Percentiles rank a stretch among this genome's conserved stretches.
These are phyloP conservation scores for Colletes collaris DNA, from an alignment of 2,888 invertebrate genomes.

Conservation along the genomic window DNA sequence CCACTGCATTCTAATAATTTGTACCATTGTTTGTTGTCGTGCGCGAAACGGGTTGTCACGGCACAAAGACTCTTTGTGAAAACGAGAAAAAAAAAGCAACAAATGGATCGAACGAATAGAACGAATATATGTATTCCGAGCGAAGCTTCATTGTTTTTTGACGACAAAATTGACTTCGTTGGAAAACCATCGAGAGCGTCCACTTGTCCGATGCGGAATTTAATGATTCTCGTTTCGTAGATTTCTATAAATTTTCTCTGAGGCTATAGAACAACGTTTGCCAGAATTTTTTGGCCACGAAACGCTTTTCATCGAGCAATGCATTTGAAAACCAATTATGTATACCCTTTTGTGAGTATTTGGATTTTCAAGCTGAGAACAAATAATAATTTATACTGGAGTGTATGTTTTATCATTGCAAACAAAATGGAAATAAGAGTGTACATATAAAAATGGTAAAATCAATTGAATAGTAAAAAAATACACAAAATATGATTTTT, in stretches of 20 bases:
- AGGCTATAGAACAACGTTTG: too few species aligned
- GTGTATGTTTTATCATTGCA: too few species aligned
- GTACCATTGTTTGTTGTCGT: conserved; percentile 30
- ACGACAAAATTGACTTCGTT: conserved; percentile 16
- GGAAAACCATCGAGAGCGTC: background rate
- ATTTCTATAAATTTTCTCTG: background rate
- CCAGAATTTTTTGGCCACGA: too few species aligned
- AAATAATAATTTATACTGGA: too few species aligned
- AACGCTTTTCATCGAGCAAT: too few species aligned
- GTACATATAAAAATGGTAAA: too few species aligned
- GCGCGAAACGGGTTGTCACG: background rate
- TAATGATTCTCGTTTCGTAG: conserved; percentile 8
- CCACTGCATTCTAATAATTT: conserved; percentile 34
- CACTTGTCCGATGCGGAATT: background rate
- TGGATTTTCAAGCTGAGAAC: too few species aligned
- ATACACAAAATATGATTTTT: too few species aligned
- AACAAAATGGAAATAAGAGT: too few species aligned
- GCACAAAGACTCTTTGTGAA: background rate
- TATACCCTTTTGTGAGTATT: too few species aligned
- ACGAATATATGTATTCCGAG: background rate
- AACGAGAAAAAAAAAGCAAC: background rate
- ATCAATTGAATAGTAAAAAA: too few species aligned
- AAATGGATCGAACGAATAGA: conserved; percentile 4
- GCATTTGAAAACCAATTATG: too few species aligned
- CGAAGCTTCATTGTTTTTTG: background rate